A percentile compares a stretch with the other conserved stretches of the same genome.
These are phyloP conservation scores for Hippopotamyrus pictus DNA, from an alignment of 2,797 vertebrate species.

Conservation along the genomic window DNA sequence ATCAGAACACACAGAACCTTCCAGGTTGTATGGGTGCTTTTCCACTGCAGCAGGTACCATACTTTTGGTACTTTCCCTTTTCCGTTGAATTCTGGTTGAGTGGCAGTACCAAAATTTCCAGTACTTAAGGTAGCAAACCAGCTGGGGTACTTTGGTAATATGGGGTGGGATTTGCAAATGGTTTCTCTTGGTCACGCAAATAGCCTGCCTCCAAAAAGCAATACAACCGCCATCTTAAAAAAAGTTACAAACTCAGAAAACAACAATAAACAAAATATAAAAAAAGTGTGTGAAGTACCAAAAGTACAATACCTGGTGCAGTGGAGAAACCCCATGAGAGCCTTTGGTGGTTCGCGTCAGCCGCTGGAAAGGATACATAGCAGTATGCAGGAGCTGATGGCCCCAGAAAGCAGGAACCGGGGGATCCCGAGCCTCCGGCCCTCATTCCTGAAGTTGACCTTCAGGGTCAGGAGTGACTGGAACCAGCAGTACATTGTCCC, in stretches of 20 bases:
- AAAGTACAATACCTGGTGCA: background rate
- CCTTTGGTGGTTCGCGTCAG: background rate
- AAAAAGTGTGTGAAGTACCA: background rate
- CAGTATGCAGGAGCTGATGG: constrained; percentile 71
- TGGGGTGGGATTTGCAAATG: background rate
- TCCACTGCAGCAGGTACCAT: background rate
- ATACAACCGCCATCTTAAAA: background rate
- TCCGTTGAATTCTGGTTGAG: background rate
- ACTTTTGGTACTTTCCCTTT: background rate
- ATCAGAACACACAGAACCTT: background rate
- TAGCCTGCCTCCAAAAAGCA: background rate
- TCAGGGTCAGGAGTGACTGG: constrained; percentile 80
- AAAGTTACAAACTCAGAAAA: background rate
- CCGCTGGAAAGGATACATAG: constrained; percentile 79
- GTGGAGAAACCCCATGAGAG: background rate
- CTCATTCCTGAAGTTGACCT: constrained; percentile 76
- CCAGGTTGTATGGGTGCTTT: background rate
- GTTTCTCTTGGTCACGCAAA: background rate
- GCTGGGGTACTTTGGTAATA: background rate
- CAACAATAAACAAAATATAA: background rate
- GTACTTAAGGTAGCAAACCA: background rate
- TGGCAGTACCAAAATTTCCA: background rate
- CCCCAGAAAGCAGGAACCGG: constrained; percentile 73
- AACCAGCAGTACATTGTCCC: constrained; percentile 81
- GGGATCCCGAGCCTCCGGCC: constrained; percentile 63